These are phyloP conservation scores for Hypolimnas misippus DNA, from an alignment of 2,888 invertebrate species.

Conservation along the genomic window DNA sequence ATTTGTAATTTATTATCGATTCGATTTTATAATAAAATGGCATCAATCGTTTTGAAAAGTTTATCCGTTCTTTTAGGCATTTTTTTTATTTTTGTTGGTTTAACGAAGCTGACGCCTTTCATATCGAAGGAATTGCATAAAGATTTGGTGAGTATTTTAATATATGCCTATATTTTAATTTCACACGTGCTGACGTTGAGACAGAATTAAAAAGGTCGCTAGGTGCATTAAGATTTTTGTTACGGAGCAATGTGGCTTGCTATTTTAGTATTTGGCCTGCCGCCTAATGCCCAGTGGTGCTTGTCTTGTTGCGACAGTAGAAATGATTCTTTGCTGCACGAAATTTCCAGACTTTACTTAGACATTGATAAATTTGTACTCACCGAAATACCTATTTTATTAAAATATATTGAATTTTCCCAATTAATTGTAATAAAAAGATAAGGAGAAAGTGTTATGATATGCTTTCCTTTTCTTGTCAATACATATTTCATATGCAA, in stretches of 20 bases:
- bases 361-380: neutral
- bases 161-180: slow-evolving; percentile 11
- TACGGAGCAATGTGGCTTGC: slow-evolving; percentile 71
- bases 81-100: slow-evolving; percentile 97
- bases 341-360: neutral
- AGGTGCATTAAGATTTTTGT: slow-evolving; percentile 74
- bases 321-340: slow-evolving; percentile 36
- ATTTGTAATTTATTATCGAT: slow-evolving; percentile 3
- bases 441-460: too few relatives aligned
- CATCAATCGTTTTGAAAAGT: slow-evolving; percentile 93
- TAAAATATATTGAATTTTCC: neutral
- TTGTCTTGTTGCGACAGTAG: slow-evolving; percentile 65
- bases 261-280: slow-evolving; percentile 82
- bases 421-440: neutral
- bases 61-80: slow-evolving; percentile 95
- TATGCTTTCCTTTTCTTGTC: too few relatives aligned
- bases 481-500: too few relatives aligned
- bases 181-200: slow-evolving; percentile 21
- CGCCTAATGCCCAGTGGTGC: slow-evolving; percentile 75
- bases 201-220: slow-evolving; percentile 61
- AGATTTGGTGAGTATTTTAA: slow-evolving; percentile 91
- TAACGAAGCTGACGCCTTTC: slow-evolving; percentile 95
- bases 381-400: too few relatives aligned
- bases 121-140: slow-evolving; percentile 97
- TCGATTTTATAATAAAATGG: slow-evolving; percentile 59